Base-by-base conservation (phyloP, 2,888 invertebrate genomes). In the Schrankia costaestrigalis region DNA sequence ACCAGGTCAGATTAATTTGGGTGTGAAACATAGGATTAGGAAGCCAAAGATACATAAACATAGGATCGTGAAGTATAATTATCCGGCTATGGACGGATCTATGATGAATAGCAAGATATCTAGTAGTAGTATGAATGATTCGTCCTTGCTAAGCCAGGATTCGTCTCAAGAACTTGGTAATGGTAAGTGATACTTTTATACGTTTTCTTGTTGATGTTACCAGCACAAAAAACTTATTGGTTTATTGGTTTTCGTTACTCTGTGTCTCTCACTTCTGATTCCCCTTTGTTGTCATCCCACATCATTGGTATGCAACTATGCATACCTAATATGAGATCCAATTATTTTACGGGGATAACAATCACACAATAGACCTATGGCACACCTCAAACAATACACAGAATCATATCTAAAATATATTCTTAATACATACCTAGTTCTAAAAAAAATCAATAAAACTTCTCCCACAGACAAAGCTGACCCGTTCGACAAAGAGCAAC, bases 1-100 rank as follows among this genome's bases (percentile, higher is more conserved):
- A 29, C 85, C 84, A 6, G 91, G 91, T 0, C 89, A 90, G 63
- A 92, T 93, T n/a, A 93, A 93, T 60, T 78, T 88, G 39, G 93
- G 93, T 1, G 93, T 93, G 0, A 72, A 81, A 36, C 93, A 93
- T 57, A 90, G 86, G 41, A 91, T 93, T 31, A 83, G 86, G 27
- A 91, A 90, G 62, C 92, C 91, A 0, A 93, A 90, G 69, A 63
- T 78, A 1, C 82, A 84, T 17, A 83, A 78, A 41, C 61, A 50
- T 21, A 78, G 75, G 30, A 47, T 56, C 3, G 27, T 61, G 0
- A 63, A 61, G 35, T 39, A 45, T 2, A 63, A 50, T 15, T 42
- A 41, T n/a, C 42, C 59, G 2, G 29, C 45, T 1, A 47, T 42
- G 12, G 63, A 54, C 35, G 15, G n/a, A n/a, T 56, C 48, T 2